Conservation (phyloP, 1,140 invertebrate species). For the Bursaphelenchus mucronatus region DNA sequence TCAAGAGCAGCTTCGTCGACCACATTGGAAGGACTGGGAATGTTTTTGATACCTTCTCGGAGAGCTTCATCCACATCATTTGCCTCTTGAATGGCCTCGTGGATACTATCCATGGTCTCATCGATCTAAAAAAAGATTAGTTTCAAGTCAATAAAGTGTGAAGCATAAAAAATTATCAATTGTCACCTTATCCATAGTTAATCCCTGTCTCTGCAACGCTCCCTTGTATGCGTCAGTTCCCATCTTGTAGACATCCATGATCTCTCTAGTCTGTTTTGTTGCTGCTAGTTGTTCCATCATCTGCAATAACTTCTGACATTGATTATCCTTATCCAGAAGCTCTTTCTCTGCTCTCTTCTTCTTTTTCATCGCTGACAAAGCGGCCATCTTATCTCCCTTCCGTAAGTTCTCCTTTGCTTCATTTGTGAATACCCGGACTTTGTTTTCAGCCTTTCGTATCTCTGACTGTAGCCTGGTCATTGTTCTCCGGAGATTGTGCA, state of each 20-base stretch:
- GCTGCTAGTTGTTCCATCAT: conserved; percentile 52
- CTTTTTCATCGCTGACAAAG: conserved; percentile 40
- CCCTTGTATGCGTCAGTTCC: conserved; percentile 54
- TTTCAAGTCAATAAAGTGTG: conserved; percentile 1
- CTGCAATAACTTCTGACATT: conserved; percentile 47
- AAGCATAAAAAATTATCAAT: not conserved
- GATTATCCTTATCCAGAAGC: conserved; percentile 55
- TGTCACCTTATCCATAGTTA: conserved; percentile 51
- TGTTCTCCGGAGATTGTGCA: conserved; percentile 49
- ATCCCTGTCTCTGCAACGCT: conserved; percentile 45
- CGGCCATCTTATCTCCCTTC: conserved; percentile 47
- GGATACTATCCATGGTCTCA: conserved; percentile 49
- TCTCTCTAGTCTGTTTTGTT: conserved; percentile 55
- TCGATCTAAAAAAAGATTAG: conserved; percentile 37
- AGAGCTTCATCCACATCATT: conserved; percentile 49
- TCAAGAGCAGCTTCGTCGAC: conserved; percentile 7
- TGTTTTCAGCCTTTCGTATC: conserved; percentile 38
- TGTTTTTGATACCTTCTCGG: conserved; percentile 37
- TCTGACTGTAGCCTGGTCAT: conserved; percentile 50
- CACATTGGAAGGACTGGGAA: conserved; percentile 1
- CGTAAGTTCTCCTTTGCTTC: conserved; percentile 42
- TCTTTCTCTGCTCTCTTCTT: conserved; percentile 55
- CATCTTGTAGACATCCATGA: conserved; percentile 50
- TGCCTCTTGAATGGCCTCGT: conserved; percentile 53
- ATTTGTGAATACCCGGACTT: conserved; percentile 38